phyloP scores from a whole-genome alignment of 2,888 invertebrate genomes.

The Drosophila meridiana region DNA sequence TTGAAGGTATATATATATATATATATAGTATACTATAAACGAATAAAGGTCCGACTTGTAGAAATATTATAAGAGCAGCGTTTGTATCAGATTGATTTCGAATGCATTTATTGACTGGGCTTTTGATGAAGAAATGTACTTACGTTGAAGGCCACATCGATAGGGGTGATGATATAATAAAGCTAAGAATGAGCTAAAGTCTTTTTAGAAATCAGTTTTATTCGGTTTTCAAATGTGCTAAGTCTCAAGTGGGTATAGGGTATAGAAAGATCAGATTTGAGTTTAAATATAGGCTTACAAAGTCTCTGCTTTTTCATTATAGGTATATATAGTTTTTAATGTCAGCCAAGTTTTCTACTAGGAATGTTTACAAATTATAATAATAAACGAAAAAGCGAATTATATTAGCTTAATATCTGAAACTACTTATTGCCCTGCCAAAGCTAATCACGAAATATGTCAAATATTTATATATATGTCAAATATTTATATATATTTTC shows the following conservation, averaged over 20 bases:
- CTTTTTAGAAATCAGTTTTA: neutral
- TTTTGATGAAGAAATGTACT: neutral
- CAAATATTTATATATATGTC: no score
- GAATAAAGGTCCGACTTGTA: slow-evolving; percentile 75
- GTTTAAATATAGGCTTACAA: no score
- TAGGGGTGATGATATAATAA: neutral
- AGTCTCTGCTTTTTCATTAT: no score
- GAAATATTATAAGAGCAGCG: slow-evolving; percentile 53
- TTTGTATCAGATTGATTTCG: neutral
- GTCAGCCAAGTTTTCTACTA: neutral
- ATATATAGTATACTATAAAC: slow-evolving; percentile 43
- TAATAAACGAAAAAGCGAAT: no score
- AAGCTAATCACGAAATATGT: no score
- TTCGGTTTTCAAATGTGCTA: neutral
- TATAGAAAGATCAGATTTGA: no score
- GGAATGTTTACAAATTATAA: no score
- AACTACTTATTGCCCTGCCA: no score
- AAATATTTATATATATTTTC: no score
- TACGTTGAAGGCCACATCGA: neutral
- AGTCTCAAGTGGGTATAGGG: neutral
- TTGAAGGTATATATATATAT: slow-evolving; percentile 33
- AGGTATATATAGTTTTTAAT: neutral
- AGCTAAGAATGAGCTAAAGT: neutral
- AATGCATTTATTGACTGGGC: neutral
- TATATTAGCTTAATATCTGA: no score